A percentile compares a stretch with the other conserved stretches of the same genome.
phyloP scores from a whole-genome alignment of 2,797 vertebrate genomes.

The Erithacus rubecula region DNA sequence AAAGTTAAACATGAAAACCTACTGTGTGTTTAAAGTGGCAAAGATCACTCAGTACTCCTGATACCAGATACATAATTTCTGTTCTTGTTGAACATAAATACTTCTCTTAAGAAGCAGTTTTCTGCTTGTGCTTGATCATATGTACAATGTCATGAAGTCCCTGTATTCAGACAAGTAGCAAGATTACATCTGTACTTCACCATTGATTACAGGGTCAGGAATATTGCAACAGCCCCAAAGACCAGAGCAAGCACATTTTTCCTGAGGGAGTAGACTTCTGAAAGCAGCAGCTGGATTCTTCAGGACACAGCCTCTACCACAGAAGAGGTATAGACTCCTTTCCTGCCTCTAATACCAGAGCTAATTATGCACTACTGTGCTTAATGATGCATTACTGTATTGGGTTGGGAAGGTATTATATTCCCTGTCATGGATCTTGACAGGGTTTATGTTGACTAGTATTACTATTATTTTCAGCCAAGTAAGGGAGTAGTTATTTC shows the following conservation, averaged over 20 bases:
- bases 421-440: background rate
- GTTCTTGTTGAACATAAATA: background rate
- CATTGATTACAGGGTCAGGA: background rate
- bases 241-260: conserved; percentile 36
- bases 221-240: background rate
- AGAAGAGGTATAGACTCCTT: background rate
- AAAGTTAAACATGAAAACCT: background rate
- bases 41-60: background rate
- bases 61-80: background rate
- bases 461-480: background rate
- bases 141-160: background rate
- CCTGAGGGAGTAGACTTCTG: conserved; percentile 9
- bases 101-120: background rate
- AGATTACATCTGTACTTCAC: background rate
- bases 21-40: background rate
- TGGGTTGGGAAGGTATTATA: background rate
- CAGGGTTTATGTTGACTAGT: background rate
- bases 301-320: background rate
- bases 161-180: background rate
- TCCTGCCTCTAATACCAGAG: background rate
- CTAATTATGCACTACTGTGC: background rate
- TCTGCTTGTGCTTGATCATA: background rate
- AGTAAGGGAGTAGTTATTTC: background rate
- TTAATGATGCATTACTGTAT: conserved; percentile 22
- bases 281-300: background rate